These are phyloP conservation scores for Volucella bombylans DNA, from an alignment of 2,888 invertebrate genomes.

Conservation along the genomic window DNA sequence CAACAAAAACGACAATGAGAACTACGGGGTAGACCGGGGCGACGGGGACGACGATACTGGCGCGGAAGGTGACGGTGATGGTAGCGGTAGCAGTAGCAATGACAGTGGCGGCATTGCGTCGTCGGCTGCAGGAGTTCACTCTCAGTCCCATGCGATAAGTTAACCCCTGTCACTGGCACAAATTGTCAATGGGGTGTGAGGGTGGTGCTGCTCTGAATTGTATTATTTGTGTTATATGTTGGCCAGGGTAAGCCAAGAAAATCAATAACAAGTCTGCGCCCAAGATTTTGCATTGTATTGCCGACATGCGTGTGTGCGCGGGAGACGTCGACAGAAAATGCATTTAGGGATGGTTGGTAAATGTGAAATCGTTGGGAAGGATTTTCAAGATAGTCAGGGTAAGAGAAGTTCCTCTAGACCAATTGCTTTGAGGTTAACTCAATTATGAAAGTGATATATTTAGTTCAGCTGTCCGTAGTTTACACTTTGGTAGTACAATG, in stretches of 20 bases:
- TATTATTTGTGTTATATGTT: not conserved
- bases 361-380: not conserved
- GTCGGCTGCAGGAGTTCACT: slow-evolving; percentile 64
- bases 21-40: too few species aligned
- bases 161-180: slow-evolving; percentile 69
- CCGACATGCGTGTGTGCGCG: not conserved
- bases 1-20: not conserved
- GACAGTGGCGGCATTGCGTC: slow-evolving; percentile 51
- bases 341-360: slow-evolving; percentile 11
- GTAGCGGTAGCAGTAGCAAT: not conserved
- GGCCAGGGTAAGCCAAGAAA: slow-evolving; percentile 43
- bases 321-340: slow-evolving; percentile 1
- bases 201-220: not conserved
- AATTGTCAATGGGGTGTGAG: slow-evolving; percentile 53
- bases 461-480: too few species aligned
- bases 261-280: slow-evolving; percentile 66
- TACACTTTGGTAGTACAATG: too few species aligned
- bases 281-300: slow-evolving; percentile 34
- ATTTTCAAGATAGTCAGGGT: not conserved
- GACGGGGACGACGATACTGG: not conserved
- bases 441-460: too few species aligned
- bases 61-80: not conserved
- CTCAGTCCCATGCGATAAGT: slow-evolving; percentile 66
- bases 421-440: too few species aligned
- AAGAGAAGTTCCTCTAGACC: too few species aligned